Base-by-base conservation (phyloP, 2,797 vertebrate genomes). In the Clarias laeviceps region DNA sequence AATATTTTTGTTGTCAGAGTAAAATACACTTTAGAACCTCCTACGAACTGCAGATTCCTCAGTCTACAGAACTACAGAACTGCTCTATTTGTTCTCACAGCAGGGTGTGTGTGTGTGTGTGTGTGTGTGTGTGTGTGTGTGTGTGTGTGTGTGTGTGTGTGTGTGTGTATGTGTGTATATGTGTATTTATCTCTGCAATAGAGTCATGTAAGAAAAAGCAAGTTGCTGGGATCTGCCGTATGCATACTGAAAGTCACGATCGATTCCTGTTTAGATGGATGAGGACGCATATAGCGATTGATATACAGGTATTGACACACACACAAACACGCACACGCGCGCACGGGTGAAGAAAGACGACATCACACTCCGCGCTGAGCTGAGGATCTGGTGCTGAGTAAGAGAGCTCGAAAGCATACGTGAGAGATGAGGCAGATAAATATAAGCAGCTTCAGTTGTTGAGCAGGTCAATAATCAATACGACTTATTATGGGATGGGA, bases 381-480 rank as follows among this genome's bases (percentile, higher is more conserved):
- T 0, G 69, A 84, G 88, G 90, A 91, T 93, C 91, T 92, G 93
- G 90, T 93, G 93, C 92, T 93, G 93, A 95, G 92, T 93, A 94
- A 92, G 93, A 91, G 74, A 89, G 88, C 89, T 54, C 45, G 86
- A 81, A 88, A 78, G 90, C 86, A 84, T 88, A 86, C 82, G 87
- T 88, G 89, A 80, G 82, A 78, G 82, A 86, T 88, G 86, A 90
- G 82, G 66, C 89, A 91, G 91, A 91, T 91, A 91, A 86, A 93
- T 92, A 93, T 93, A 93, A 93, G 91, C 93, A 91, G 91, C 84
- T 88, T 88, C 86, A 86, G 92, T 91, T 34, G 54, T 77, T 24
- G 32, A 92, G 93, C 90, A 86, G 90, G 91, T 94, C 94, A 93
- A 94, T 95, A 95, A 93, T 92, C 93, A 95, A 94, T 93, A 94